These are phyloP conservation scores for Macroramphosus scolopax DNA, from an alignment of 2,797 vertebrate species.

Conservation along the genomic window DNA sequence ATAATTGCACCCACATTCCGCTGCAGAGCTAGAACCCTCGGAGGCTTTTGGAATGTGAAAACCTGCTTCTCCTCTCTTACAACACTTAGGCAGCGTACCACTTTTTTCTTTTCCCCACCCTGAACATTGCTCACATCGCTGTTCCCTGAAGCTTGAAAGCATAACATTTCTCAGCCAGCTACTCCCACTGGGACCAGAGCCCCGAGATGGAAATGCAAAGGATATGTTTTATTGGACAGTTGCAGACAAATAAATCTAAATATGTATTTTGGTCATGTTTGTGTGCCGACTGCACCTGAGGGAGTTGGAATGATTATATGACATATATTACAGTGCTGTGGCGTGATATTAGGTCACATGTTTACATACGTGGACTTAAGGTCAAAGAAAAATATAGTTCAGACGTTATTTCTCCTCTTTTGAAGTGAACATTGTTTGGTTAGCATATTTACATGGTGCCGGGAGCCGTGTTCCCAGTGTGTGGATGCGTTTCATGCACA, in stretches of 20 bases:
- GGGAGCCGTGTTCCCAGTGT: slow-evolving; percentile 25
- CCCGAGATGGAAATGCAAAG: slow-evolving; percentile 78
- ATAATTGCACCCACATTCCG: slow-evolving; percentile 71
- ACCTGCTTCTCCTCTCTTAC: slow-evolving; percentile 71
- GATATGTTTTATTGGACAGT: slow-evolving; percentile 83
- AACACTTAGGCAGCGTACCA: slow-evolving; percentile 69
- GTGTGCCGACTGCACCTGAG: slow-evolving; percentile 69
- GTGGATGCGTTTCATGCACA: slow-evolving; percentile 12
- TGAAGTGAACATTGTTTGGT: slow-evolving; percentile 54
- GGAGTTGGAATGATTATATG: slow-evolving; percentile 77
- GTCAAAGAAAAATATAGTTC: slow-evolving; percentile 60
- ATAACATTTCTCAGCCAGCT: slow-evolving; percentile 80
- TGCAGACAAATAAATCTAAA: slow-evolving; percentile 86
- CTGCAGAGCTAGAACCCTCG: slow-evolving; percentile 63
- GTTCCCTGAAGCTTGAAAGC: slow-evolving; percentile 82
- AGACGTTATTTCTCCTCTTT: slow-evolving; percentile 58
- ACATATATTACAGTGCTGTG: slow-evolving; percentile 78
- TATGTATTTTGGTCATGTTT: slow-evolving; percentile 83
- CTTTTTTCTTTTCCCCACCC: slow-evolving; percentile 53
- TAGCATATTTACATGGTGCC: slow-evolving; percentile 17
- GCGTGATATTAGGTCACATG: slow-evolving; percentile 72
- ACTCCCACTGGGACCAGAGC: slow-evolving; percentile 78
- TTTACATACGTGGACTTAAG: slow-evolving; percentile 68
- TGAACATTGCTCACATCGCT: slow-evolving; percentile 80
- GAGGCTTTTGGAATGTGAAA: slow-evolving; percentile 73